A percentile compares a stretch with the other conserved stretches of the same genome.
phyloP scores from a whole-genome alignment of 2,888 invertebrate species.

The Cryptus viduatorius region DNA sequence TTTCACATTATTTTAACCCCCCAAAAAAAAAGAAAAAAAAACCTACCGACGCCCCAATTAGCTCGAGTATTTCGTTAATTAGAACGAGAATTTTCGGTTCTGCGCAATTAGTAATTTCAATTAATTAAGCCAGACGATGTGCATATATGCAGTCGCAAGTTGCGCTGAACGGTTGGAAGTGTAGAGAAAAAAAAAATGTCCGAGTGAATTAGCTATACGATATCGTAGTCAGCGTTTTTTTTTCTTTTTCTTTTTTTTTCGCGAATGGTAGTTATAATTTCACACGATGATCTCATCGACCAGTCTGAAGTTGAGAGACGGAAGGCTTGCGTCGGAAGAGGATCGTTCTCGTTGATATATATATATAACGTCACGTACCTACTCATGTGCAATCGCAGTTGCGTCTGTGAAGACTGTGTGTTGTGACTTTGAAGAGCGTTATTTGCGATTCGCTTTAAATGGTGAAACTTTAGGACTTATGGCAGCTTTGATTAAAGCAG shows the following conservation, averaged over 20 bases:
- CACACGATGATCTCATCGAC: slow-evolving; percentile 56
- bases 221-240: slow-evolving; percentile 56
- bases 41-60: slow-evolving; percentile 53
- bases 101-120: slow-evolving; percentile 31
- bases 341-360: slow-evolving; percentile 50
- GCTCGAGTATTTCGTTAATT: slow-evolving; percentile 30
- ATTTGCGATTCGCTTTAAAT: neutral
- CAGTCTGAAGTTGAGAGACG: slow-evolving; percentile 41
- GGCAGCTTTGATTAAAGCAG: neutral
- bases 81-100: slow-evolving; percentile 29
- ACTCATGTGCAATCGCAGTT: slow-evolving; percentile 49
- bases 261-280: slow-evolving; percentile 39
- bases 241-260: neutral
- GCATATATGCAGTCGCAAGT: neutral
- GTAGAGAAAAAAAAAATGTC: slow-evolving; percentile 35
- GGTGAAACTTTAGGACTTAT: neutral
- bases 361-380: slow-evolving; percentile 51
- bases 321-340: slow-evolving; percentile 37
- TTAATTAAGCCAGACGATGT: slow-evolving; percentile 23
- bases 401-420: slow-evolving; percentile 15
- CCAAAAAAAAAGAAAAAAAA: slow-evolving; percentile 14
- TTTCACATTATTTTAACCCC: slow-evolving; percentile 12
- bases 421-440: slow-evolving; percentile 19
- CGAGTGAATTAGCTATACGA: slow-evolving; percentile 45
- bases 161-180: slow-evolving; percentile 2